These are phyloP conservation scores for Pocillopora damicornis DNA, from an alignment of 64 coral and sea anemone genomes.

Conservation along the genomic window DNA sequence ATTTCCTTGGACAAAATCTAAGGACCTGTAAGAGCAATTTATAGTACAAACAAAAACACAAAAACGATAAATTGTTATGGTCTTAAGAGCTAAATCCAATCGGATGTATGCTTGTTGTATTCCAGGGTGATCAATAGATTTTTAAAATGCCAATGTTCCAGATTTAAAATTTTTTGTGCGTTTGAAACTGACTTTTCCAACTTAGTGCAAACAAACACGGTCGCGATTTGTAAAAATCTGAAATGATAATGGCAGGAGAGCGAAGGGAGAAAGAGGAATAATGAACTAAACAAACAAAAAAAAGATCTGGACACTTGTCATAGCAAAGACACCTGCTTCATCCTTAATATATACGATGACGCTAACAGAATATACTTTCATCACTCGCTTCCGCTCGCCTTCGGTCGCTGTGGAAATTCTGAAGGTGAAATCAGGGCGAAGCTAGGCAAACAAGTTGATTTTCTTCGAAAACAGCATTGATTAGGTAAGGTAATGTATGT, in stretches of 20 bases:
- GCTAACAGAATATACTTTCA: not conserved
- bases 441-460: not conserved
- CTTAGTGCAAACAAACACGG: too few relatives aligned
- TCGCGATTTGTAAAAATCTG: too few relatives aligned
- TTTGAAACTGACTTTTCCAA: too few relatives aligned
- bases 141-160: too few relatives aligned
- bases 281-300: not conserved
- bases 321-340: not conserved
- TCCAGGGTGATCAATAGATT: too few relatives aligned
- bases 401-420: not conserved
- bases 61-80: not conserved
- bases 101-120: too few relatives aligned
- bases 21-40: not conserved
- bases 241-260: not conserved
- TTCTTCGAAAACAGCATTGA: not conserved
- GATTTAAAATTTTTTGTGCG: too few relatives aligned
- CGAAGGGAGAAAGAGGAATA: not conserved
- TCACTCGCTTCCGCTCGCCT: not conserved
- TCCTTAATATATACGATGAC: not conserved
- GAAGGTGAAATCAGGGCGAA: not conserved
- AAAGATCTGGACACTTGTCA: not conserved
- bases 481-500: not conserved
- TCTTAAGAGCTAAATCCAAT: too few relatives aligned
- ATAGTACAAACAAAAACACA: not conserved
- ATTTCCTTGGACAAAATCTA: conserved; percentile 33